Base-by-base conservation (phyloP, 2,797 vertebrate species). In the Esox lucius region DNA sequence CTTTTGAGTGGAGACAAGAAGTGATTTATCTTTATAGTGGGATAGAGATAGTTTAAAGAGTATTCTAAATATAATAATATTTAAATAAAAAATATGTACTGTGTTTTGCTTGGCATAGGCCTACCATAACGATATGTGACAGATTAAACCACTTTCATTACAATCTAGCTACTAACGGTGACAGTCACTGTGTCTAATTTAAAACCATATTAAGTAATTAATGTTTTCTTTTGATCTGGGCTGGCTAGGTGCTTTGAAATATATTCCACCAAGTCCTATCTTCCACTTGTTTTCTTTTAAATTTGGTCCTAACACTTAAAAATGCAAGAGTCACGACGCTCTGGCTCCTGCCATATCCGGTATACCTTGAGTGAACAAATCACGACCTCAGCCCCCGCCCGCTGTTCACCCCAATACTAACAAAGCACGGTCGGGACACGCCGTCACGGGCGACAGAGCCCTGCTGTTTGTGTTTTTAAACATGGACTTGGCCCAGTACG, bases 261-360 rank as follows among this genome's bases (percentile, higher is more conserved):
- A 17, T 33, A 33, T 66, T 28, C 22, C 26, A 70, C 31, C 3
- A 13, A 39, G 42, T 35, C 35, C n/a, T 62, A 19, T 59, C 74
- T 22, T 65, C 4, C 22, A 28, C 28, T 80, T 83, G 84, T 92
- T 90, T 87, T 87, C 66, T 78, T 91, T 87, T 76, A 76, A 85
- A 87, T 53, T 72, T 82, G 81, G 82, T 78, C 82, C 89, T 89
- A 88, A 82, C 87, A 71, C 85, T 88, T 91, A 80, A 69, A 88
- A 88, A 88, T 79, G 73, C 88, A 86, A 78, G 85, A 93, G 93
- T 95, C 95, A 96, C 93, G 95, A 95, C 95, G 91, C 89, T 75
- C 91, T 85, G 95, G 94, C 95, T 95, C 94, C 94, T 94, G 93
- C 93, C 91, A 95, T 91, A 95, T 96, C 95, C 95, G 95, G 95